These are phyloP conservation scores for Mylabris sibirica DNA, from an alignment of 2,888 invertebrate genomes.

Conservation along the genomic window DNA sequence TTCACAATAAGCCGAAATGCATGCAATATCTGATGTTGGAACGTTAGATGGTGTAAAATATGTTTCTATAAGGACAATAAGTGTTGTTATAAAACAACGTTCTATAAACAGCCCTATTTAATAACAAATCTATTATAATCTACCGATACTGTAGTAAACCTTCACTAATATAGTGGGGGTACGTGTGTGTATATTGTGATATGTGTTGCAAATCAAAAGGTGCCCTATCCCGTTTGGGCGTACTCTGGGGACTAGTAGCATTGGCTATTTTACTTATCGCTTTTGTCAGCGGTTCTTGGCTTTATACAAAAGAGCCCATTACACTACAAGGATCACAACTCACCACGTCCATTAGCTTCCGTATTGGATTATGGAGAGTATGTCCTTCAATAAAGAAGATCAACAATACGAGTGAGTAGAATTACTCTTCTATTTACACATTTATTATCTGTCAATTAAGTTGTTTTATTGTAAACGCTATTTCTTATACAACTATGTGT, in stretches of 20 bases:
- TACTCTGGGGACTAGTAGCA: conserved; percentile 61
- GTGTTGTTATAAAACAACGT: conserved; percentile 32
- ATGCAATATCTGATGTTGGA: conserved; percentile 29
- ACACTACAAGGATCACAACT: conserved; percentile 58
- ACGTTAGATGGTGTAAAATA: conserved; percentile 27
- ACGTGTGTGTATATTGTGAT: conserved; percentile 22
- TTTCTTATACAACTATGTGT: neutral
- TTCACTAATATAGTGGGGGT: conserved; percentile 19
- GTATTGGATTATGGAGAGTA: conserved; percentile 64
- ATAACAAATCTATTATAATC: conserved; percentile 13
- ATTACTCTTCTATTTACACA: neutral
- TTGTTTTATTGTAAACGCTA: neutral
- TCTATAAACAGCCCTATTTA: conserved; percentile 1
- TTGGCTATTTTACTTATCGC: conserved; percentile 61
- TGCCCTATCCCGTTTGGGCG: conserved; percentile 60
- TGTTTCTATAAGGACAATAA: conserved; percentile 37
- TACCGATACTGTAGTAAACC: conserved; percentile 17
- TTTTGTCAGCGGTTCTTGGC: conserved; percentile 63
- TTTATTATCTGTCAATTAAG: neutral
- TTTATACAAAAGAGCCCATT: conserved; percentile 63
- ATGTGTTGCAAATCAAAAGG: conserved; percentile 59
- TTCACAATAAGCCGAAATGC: conserved; percentile 39
- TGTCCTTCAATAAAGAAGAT: conserved; percentile 62
- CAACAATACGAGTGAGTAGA: conserved; percentile 61
- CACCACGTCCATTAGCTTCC: conserved; percentile 62